These are phyloP conservation scores for Nomada hirtipes DNA, from an alignment of 2,888 invertebrate species.

Conservation along the genomic window DNA sequence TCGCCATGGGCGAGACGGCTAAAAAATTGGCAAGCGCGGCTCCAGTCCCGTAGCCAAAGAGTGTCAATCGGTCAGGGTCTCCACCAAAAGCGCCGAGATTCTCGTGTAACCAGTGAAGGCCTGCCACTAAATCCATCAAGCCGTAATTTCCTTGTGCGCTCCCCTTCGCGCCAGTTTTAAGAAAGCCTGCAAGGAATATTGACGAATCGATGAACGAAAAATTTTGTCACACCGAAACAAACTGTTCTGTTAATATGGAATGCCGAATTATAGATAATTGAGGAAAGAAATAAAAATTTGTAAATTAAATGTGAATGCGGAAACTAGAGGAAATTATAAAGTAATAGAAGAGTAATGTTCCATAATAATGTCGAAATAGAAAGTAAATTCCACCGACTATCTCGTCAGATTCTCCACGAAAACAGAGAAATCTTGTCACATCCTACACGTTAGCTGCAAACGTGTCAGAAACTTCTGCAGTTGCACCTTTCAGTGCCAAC, in stretches of 20 bases:
- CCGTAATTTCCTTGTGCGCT: conserved; percentile 97
- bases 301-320: too few species aligned
- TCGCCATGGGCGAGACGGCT: conserved; percentile 97
- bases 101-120: conserved; percentile 97
- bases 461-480: background rate
- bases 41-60: conserved; percentile 98
- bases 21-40: conserved; percentile 98
- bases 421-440: too few species aligned
- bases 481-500: background rate
- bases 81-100: conserved; percentile 98
- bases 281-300: too few species aligned
- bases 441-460: background rate
- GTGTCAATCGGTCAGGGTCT: conserved; percentile 95
- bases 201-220: too few species aligned
- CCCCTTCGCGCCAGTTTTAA: conserved; percentile 95
- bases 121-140: conserved; percentile 96
- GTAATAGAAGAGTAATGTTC: too few species aligned
- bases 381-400: too few species aligned
- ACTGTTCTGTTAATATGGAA: too few species aligned
- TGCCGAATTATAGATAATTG: too few species aligned
- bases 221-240: too few species aligned
- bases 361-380: too few species aligned
- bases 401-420: too few species aligned
- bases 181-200: conserved; percentile 89
- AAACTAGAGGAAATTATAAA: too few species aligned